Evolutionary conservation across 2,797 vertebrate genomes (phyloP), one percentile per base, ranked within the genome.

Genomic region (Eurystomus glaucurus): DNA sequence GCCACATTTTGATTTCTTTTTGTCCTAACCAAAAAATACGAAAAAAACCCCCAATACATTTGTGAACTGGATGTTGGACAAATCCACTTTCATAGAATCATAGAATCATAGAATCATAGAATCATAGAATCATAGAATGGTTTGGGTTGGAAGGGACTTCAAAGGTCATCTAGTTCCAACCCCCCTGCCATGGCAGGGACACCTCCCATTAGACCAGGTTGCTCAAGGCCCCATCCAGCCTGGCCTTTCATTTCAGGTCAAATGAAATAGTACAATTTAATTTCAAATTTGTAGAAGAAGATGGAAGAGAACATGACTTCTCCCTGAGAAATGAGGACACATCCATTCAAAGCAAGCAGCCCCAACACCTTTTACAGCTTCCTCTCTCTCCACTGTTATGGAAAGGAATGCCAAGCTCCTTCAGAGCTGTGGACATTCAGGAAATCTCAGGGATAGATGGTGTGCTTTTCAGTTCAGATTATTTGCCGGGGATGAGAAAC

Each of bases 41-140:
- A 35, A 43, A 51, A 37, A 37, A 37, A 37, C 37, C 37, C 37
- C 37, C 14, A 15, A 4, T 1, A 3, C 0, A 0, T 45, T 43
- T 45, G 37, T 61, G 52, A 71, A 43, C 4, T 9, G 51, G 26
- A 66, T 1, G 1, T 2, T 82, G 50, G 41, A 33, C 9, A 69
- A 82, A n/a, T 1, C 4, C 12, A n/a, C 54, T 51, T 39, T 43
- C 41, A 43, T 43, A 43, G 41, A 43, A 43, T 54, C 52, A 19
- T 31, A 54, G 41, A 14, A 43, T 43, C 41, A 43, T 43, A 16
- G 41, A 43, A 16, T 43, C 41, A 43, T 15, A 43, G 41, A 14
- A 43, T 43, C 41, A 43, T 43, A 16, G 41, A 43, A 16, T 43
- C 41, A 43, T 15, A 43, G 41, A 43, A 43, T 43, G 41, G 41